Evolutionary conservation across 2,797 vertebrate species (phyloP).

Genomic region (Erpetoichthys calabaricus): DNA sequence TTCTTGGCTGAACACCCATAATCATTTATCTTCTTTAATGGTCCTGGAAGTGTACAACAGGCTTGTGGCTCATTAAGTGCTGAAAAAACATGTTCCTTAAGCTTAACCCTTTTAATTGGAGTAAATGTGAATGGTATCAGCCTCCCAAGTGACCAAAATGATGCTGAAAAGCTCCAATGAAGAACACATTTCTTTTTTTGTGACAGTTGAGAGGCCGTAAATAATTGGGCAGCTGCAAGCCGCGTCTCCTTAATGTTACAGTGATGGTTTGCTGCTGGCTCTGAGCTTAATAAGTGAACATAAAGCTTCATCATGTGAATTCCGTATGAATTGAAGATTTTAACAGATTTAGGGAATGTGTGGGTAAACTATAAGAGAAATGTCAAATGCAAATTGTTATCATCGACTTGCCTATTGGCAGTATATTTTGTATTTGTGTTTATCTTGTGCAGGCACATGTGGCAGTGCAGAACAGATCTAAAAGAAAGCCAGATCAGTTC

Average conservation of each 20-base stretch:
- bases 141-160: not conserved
- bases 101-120: constrained; percentile 8
- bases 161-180: constrained; percentile 1
- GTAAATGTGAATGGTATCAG: constrained; percentile 1
- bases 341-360: too few relatives aligned
- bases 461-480: too few relatives aligned
- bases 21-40: constrained; percentile 11
- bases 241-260: not conserved
- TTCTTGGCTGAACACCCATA: constrained; percentile 7
- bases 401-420: too few relatives aligned
- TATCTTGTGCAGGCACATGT: too few relatives aligned
- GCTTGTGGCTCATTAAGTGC: constrained; percentile 3
- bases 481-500: too few relatives aligned
- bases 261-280: not conserved
- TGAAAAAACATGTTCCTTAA: constrained; percentile 2
- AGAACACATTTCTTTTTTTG: not conserved
- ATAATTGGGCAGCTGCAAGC: constrained; percentile 1
- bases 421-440: too few relatives aligned
- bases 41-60: constrained; percentile 2
- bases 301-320: not conserved
- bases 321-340: too few relatives aligned
- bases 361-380: too few relatives aligned
- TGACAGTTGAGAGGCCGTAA: constrained; percentile 7
- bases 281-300: not conserved
- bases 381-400: too few relatives aligned